Evolutionary conservation across 2,888 invertebrate species (phyloP).

Genomic region (Eudemis profundana): DNA sequence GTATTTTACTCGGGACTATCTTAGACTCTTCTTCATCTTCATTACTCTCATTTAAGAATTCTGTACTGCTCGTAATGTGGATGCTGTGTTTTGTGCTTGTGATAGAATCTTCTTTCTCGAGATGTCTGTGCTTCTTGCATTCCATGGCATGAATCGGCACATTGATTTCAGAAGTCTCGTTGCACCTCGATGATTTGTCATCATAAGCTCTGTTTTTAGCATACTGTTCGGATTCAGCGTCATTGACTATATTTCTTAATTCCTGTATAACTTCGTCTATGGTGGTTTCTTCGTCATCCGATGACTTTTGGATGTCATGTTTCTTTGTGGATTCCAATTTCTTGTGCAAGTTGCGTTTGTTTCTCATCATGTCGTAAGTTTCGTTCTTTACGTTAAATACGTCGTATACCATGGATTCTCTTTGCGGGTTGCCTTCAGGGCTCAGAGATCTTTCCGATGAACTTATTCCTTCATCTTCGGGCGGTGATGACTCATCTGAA

Average conservation of each 20-base stretch:
- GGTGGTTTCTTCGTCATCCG: constrained; percentile 90
- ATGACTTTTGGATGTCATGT: constrained; percentile 69
- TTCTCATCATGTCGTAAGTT: constrained; percentile 80
- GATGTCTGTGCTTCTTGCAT: constrained; percentile 67
- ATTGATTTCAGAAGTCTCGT: constrained; percentile 76
- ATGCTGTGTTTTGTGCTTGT: constrained; percentile 84
- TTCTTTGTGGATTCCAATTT: constrained; percentile 70
- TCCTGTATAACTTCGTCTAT: constrained; percentile 96
- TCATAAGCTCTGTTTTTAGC: constrained; percentile 74
- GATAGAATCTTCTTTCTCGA: constrained; percentile 82
- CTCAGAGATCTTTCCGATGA: constrained; percentile 93
- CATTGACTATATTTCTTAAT: constrained; percentile 92
- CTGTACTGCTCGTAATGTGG: constrained; percentile 75
- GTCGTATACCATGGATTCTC: constrained; percentile 86
- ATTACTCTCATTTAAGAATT: constrained; percentile 79
- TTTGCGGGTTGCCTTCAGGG: constrained; percentile 88
- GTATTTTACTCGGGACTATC: constrained; percentile 91
- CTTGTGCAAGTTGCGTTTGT: constrained; percentile 74
- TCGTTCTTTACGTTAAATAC: constrained; percentile 86
- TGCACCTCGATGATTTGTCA: constrained; percentile 70
- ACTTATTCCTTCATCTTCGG: constrained; percentile 95
- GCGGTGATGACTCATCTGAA: constrained; percentile 89
- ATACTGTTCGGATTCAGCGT: constrained; percentile 90
- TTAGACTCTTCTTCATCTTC: constrained; percentile 86
- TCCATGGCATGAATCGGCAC: constrained; percentile 68